phyloP scores from a whole-genome alignment of 2,113 vertebrate species.

The Piaya cayana region DNA sequence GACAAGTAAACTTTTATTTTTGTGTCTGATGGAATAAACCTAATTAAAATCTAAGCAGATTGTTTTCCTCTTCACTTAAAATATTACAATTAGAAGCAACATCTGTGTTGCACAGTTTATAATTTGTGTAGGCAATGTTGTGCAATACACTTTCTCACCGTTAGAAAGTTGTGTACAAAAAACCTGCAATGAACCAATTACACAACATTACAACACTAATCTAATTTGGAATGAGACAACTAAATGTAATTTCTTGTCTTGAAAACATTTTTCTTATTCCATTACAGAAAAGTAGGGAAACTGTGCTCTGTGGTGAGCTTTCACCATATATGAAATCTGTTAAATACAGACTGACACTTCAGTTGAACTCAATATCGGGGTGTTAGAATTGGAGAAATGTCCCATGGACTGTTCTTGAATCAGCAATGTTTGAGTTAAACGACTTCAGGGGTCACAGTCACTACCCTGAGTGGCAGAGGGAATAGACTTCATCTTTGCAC shows the following conservation, averaged over 20 bases:
- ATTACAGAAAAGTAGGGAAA: neutral
- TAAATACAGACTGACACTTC: neutral
- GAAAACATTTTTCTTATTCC: neutral
- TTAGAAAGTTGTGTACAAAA: neutral
- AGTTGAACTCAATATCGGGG: neutral
- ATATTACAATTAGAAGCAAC: slow-evolving; percentile 8
- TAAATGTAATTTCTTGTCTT: neutral
- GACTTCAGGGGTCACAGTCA: neutral
- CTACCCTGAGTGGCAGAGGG: neutral
- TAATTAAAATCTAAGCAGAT: slow-evolving; percentile 10
- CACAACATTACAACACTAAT: neutral
- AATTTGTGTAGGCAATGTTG: neutral
- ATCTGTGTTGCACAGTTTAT: neutral
- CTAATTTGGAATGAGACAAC: neutral
- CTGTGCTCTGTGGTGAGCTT: neutral
- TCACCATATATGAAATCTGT: neutral
- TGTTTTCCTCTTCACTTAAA: slow-evolving; percentile 8
- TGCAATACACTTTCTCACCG: neutral
- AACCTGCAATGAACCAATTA: neutral
- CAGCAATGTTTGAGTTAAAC: neutral
- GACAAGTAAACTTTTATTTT: slow-evolving; percentile 1
- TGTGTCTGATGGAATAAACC: neutral
- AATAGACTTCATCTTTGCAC: neutral
- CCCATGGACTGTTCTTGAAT: neutral
- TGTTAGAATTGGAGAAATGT: neutral